A percentile compares a stretch with the other conserved stretches of the same genome.
These are phyloP conservation scores for Psilopogon haemacephalus DNA, from an alignment of 2,113 vertebrate genomes.

Conservation along the genomic window DNA sequence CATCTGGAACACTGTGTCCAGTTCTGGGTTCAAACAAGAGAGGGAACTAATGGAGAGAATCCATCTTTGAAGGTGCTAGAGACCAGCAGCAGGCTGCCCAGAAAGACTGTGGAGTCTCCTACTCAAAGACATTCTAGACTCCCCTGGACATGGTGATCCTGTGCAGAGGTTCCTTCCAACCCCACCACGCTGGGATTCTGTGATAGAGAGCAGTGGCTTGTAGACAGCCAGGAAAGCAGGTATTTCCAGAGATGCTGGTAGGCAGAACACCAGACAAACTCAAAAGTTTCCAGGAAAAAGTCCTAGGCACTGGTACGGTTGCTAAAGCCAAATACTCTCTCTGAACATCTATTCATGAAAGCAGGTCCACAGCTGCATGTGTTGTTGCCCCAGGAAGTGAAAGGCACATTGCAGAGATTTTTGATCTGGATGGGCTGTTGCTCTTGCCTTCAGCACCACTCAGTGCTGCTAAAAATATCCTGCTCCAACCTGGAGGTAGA, in stretches of 20 bases:
- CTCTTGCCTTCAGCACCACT: background rate
- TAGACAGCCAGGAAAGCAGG: background rate
- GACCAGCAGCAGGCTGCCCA: no score
- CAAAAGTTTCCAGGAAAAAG: background rate
- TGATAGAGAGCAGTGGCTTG: background rate
- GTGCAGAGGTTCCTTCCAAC: no score
- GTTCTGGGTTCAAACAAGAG: no score
- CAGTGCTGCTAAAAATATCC: background rate
- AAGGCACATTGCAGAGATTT: conserved; percentile 21
- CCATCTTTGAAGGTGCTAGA: no score
- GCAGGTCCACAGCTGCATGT: conserved; percentile 5
- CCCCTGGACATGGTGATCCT: no score
- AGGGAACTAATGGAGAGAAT: no score
- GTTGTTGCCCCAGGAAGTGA: conserved; percentile 6
- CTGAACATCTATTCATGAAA: conserved; percentile 41
- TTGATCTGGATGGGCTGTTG: background rate
- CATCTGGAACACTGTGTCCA: no score
- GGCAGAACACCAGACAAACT: background rate
- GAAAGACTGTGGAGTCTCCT: no score
- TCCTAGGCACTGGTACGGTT: background rate
- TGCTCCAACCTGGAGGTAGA: background rate
- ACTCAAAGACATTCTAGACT: no score
- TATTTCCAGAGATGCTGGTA: background rate
- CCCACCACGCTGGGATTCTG: no score
- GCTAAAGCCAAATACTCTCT: background rate